These are phyloP conservation scores for Parnassius glacialis DNA, from an alignment of 2,888 invertebrate genomes.

Conservation along the genomic window DNA sequence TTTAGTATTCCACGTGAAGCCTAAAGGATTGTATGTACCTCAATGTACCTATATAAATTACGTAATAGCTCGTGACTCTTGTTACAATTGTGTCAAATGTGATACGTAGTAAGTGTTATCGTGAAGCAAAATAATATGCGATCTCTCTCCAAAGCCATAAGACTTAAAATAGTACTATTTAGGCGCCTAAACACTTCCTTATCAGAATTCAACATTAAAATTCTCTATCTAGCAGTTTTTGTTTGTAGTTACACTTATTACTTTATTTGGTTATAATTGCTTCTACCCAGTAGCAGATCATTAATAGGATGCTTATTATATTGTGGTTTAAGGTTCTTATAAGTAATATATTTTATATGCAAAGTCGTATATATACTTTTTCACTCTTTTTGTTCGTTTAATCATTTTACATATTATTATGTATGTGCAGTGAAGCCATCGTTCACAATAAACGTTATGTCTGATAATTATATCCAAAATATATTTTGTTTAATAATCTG, in stretches of 20 bases:
- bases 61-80: conserved; percentile 78
- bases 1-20: conserved; percentile 54
- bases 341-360: too few species aligned
- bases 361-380: too few species aligned
- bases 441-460: too few species aligned
- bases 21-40: conserved; percentile 52
- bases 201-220: conserved; percentile 54
- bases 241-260: conserved; percentile 49
- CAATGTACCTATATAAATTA: conserved; percentile 51
- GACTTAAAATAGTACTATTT: conserved; percentile 37
- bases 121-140: conserved; percentile 40
- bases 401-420: too few species aligned
- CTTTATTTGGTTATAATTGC: conserved; percentile 36
- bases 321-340: conserved; percentile 1
- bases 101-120: conserved; percentile 55
- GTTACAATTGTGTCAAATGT: conserved; percentile 54
- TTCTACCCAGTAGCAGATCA: conserved; percentile 28
- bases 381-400: too few species aligned
- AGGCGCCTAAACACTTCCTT: conserved; percentile 40
- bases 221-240: conserved; percentile 59
- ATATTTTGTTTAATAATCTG: too few species aligned
- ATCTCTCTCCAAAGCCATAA: conserved; percentile 42
- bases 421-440: too few species aligned
- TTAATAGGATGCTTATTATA: conserved; percentile 31
- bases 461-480: too few species aligned